Percentiles rank a stretch among this genome's conserved stretches.
Conservation (phyloP, 1,140 invertebrate species). For the Zaprionus africanus region DNA sequence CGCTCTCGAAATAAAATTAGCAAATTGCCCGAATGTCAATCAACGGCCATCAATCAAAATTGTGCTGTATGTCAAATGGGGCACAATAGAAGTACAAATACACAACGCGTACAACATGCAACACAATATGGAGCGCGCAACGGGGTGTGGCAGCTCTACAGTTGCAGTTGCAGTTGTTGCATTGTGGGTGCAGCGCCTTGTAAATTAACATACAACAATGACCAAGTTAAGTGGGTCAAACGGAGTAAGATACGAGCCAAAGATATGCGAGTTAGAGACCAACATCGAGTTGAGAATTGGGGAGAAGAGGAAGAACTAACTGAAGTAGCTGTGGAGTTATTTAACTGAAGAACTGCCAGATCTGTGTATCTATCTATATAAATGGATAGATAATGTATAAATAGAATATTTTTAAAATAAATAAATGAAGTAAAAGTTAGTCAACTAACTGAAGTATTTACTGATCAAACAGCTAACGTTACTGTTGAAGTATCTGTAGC, state of each 20-base stretch:
- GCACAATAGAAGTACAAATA: conserved; percentile 61
- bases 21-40: conserved; percentile 81
- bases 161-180: background rate
- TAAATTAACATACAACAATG: conserved; percentile 79
- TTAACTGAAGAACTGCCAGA: background rate
- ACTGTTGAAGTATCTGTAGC: too few species aligned
- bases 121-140: conserved; percentile 15
- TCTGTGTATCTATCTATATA: background rate
- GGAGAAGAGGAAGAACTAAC: background rate
- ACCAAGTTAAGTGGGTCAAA: conserved; percentile 65
- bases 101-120: conserved; percentile 28
- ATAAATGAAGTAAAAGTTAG: too few species aligned
- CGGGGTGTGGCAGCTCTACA: conserved; percentile 48
- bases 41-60: conserved; percentile 79
- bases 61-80: conserved; percentile 67
- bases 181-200: conserved; percentile 67
- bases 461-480: too few species aligned
- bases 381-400: too few species aligned
- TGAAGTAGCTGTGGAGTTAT: background rate
- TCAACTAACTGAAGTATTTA: too few species aligned
- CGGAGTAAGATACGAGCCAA: conserved; percentile 23
- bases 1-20: conserved; percentile 64
- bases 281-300: background rate
- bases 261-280: background rate
- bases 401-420: too few species aligned